Conservation (phyloP, 2,113 vertebrate species). For the Scortum barcoo region DNA sequence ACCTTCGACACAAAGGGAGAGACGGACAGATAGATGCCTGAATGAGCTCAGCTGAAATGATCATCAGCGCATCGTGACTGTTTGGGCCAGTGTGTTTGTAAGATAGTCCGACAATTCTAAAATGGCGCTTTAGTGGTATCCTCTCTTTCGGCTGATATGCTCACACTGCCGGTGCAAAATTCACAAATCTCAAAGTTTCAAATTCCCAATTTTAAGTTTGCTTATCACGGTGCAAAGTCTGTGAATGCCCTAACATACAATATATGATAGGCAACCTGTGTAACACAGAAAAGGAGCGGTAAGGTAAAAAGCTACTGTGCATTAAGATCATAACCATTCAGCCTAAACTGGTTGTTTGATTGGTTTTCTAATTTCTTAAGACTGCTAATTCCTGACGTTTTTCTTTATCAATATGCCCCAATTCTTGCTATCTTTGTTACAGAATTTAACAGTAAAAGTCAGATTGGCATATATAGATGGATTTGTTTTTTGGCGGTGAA, state of each 20-base stretch:
- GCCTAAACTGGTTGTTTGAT: not conserved
- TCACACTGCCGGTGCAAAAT: not conserved
- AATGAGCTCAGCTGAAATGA: not conserved
- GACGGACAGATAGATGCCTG: constrained; percentile 13
- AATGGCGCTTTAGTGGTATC: not conserved
- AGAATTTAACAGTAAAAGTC: not conserved
- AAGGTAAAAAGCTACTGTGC: not conserved
- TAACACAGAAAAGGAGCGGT: not conserved
- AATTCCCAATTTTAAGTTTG: not conserved
- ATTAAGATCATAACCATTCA: not conserved
- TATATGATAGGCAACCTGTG: not conserved
- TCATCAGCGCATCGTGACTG: not conserved
- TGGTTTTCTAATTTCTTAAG: not conserved
- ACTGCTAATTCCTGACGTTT: too few relatives aligned
- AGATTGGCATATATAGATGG: too few relatives aligned
- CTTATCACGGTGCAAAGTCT: not conserved
- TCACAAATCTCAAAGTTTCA: not conserved
- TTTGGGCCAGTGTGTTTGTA: not conserved
- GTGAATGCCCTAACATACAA: not conserved
- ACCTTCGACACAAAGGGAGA: constrained; percentile 28
- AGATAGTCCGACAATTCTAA: not conserved
- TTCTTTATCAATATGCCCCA: not conserved
- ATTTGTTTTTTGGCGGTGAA: not conserved
- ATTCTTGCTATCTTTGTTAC: not conserved
- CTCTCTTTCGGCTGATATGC: not conserved